Evolutionary conservation across 2,797 vertebrate genomes (phyloP).

Genomic region (Chanos chanos): DNA sequence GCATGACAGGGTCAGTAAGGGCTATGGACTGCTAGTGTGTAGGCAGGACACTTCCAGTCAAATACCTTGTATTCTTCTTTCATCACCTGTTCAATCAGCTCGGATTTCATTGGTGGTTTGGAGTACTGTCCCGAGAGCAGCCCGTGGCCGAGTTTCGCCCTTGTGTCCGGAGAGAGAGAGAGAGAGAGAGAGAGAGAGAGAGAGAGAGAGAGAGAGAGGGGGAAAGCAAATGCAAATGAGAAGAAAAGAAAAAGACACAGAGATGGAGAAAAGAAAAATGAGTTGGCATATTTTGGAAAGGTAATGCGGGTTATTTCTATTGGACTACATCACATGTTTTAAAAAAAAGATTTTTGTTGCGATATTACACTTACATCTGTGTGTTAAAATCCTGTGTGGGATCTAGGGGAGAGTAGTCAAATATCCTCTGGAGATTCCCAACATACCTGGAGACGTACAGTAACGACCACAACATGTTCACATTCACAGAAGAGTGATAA

Average conservation of each 20-base stretch:
- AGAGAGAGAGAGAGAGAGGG: background rate
- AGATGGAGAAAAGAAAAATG: background rate
- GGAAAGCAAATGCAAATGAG: too few relatives aligned
- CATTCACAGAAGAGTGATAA: too few relatives aligned
- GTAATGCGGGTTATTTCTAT: too few relatives aligned
- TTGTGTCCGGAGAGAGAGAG: slow-evolving; percentile 58
- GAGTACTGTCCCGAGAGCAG: slow-evolving; percentile 95
- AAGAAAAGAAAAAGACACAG: too few relatives aligned
- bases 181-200: background rate
- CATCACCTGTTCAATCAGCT: slow-evolving; percentile 99
- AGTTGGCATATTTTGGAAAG: too few relatives aligned
- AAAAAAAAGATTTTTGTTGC: too few relatives aligned
- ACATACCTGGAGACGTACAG: slow-evolving; percentile 80
- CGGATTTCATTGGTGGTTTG: slow-evolving; percentile 95
- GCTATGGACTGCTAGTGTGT: too few relatives aligned
- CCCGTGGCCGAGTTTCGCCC: slow-evolving; percentile 95
- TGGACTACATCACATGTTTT: too few relatives aligned
- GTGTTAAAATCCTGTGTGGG: slow-evolving; percentile 96
- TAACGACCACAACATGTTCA: too few relatives aligned
- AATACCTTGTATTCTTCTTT: slow-evolving; percentile 98
- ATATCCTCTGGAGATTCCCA: slow-evolving; percentile 95
- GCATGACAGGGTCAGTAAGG: too few relatives aligned
- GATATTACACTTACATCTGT: slow-evolving; percentile 98
- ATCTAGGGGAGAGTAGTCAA: slow-evolving; percentile 95
- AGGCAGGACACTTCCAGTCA: slow-evolving; percentile 58